These are phyloP conservation scores for Poeciliopsis presidionis DNA, from an alignment of 2,797 vertebrate species.

Conservation along the genomic window DNA sequence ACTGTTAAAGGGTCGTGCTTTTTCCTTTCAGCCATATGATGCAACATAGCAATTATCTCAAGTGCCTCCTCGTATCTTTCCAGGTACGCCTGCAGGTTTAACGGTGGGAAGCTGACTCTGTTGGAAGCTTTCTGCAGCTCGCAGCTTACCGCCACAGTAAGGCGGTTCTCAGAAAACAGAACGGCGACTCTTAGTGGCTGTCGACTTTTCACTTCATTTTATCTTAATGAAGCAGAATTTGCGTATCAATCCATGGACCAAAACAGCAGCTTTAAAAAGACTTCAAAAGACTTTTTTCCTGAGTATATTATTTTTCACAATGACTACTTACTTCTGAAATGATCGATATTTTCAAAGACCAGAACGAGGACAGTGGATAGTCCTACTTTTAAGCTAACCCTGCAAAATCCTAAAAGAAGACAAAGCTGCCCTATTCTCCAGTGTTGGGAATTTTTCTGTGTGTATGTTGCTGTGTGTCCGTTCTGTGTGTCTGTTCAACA, in stretches of 20 bases:
- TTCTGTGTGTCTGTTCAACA: constrained; percentile 63
- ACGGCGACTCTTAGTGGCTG: not conserved
- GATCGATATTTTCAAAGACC: constrained; percentile 7
- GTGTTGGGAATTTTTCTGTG: constrained; percentile 9
- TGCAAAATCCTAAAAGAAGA: constrained; percentile 55
- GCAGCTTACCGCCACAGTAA: not conserved
- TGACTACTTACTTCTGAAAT: not conserved
- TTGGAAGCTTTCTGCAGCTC: not conserved
- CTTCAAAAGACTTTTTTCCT: not conserved
- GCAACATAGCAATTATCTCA: constrained; percentile 1
- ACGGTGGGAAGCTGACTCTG: not conserved
- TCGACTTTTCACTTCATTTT: not conserved
- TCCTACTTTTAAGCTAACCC: constrained; percentile 47
- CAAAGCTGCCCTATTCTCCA: constrained; percentile 72
- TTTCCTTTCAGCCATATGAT: not conserved
- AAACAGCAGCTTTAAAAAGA: not conserved
- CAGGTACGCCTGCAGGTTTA: constrained; percentile 14
- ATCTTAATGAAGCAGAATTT: not conserved
- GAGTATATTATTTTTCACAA: not conserved
- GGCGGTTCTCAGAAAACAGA: not conserved
- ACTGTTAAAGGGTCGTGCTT: not conserved
- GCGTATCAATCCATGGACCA: not conserved
- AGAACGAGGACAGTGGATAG: constrained; percentile 12
- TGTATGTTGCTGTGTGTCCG: constrained; percentile 26
- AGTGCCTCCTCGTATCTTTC: not conserved